Evolutionary conservation across 1,140 invertebrate species (phyloP).

Genomic region (Anastrepha ludens): DNA sequence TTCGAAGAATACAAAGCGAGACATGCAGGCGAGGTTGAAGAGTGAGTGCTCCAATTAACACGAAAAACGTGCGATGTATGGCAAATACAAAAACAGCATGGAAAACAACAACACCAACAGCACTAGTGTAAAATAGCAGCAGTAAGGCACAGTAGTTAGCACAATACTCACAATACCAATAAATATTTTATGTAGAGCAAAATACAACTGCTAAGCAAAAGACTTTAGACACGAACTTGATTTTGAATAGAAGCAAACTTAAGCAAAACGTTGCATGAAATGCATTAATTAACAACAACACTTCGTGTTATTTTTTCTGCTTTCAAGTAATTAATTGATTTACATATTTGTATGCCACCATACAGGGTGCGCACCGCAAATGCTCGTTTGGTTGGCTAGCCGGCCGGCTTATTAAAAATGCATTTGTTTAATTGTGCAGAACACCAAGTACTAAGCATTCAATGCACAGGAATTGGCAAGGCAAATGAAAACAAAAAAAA

Average conservation of each 20-base stretch:
- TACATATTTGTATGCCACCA: not conserved
- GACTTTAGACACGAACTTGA: conserved; percentile 41
- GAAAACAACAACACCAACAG: not conserved
- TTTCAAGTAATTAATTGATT: conserved; percentile 3
- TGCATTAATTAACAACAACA: not conserved
- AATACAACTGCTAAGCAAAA: not conserved
- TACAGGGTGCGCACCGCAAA: not conserved
- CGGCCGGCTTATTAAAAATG: conserved; percentile 40
- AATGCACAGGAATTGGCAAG: not conserved
- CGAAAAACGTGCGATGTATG: conserved; percentile 36
- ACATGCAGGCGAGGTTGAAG: not conserved
- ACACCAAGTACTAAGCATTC: conserved; percentile 16
- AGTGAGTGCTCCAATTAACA: conserved; percentile 40
- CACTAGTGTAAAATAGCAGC: not conserved
- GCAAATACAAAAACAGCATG: not conserved
- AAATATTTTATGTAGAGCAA: not conserved
- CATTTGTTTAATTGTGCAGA: conserved; percentile 51
- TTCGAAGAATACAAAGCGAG: not conserved
- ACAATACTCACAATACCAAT: not conserved
- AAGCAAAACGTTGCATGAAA: not conserved
- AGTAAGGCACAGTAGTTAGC: conserved; percentile 5
- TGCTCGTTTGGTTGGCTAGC: not conserved
- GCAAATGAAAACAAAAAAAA: not conserved
- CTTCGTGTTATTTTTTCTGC: not conserved
- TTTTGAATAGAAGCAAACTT: not conserved